Evolutionary conservation across 2,888 invertebrate species (phyloP), one percentile per base, ranked within the genome.

Genomic region (Melikaiella ostensackeni): DNA sequence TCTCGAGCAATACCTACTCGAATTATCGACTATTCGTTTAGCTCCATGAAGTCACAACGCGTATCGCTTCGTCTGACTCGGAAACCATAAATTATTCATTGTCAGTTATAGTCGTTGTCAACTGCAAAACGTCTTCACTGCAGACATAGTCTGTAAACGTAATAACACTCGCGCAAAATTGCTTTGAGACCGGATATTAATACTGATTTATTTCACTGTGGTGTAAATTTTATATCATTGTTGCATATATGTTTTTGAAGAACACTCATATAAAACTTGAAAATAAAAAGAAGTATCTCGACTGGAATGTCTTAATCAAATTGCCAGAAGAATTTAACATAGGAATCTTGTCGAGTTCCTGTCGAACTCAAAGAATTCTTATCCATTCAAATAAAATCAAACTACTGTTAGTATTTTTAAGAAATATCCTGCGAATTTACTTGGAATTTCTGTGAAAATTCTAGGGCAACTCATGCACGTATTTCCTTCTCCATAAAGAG

Each of bases 51-150:
- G 16, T 70, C 50, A 70, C 50, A 70, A 46, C 46, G 30, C 46
- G 50, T 50, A 70, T 70, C 50, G 50, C n/a, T 70, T 30, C 30
- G 21, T 27, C n/a, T 5, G 46, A 70, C 30, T 70, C 70, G 30
- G 30, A 30, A 70, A 46, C 33, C 33, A 70, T 70, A 70, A 70
- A 70, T 55, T 46, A 70, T 70, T 70, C 50, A 70, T 70, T 70
- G 50, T 27, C 70, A 50, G 50, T 55, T 70, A 70, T 50, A 70
- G 70, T 21, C 30, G 70, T 70, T 30, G 46, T 70, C 70, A 50
- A 70, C n/a, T 55, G 50, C 30, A 70, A 30, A 50, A 50, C 50
- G 50, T 70, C 27, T 70, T 33, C 6, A 19, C 50, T 50, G 30
- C 9, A 70, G 50, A 33, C 30, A 50, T n/a, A 33, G 27, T 27